Conservation (phyloP, 2,888 invertebrate genomes). For the Mycalesis mineus region DNA sequence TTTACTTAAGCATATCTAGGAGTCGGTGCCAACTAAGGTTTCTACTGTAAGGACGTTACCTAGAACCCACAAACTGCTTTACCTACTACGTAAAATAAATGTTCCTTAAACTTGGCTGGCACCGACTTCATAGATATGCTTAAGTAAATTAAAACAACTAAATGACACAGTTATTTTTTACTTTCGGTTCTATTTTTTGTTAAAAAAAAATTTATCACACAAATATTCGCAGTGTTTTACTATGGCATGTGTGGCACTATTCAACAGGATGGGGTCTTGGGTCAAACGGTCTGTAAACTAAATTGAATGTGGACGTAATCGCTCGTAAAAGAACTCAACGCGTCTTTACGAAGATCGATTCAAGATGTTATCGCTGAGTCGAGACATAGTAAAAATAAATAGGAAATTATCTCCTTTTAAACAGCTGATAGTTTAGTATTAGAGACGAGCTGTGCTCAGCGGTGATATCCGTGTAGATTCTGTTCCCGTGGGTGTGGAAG, state of each 20-base stretch:
- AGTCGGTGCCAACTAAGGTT: too few relatives aligned
- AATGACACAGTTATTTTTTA: too few relatives aligned
- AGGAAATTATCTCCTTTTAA: constrained; percentile 12
- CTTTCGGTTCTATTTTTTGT: too few relatives aligned
- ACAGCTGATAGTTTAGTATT: not conserved
- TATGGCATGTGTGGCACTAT: not conserved
- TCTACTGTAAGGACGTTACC: too few relatives aligned
- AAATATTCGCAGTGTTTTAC: not conserved
- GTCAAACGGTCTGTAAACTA: constrained; percentile 65
- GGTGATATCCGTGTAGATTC: too few relatives aligned
- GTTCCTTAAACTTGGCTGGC: too few relatives aligned
- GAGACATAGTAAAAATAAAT: constrained; percentile 11
- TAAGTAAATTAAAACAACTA: too few relatives aligned
- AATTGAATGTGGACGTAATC: constrained; percentile 71
- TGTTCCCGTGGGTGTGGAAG: not conserved
- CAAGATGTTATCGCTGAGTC: constrained; percentile 37
- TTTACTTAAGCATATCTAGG: too few relatives aligned
- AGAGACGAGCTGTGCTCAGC: too few relatives aligned
- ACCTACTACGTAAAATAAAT: too few relatives aligned
- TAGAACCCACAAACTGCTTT: too few relatives aligned
- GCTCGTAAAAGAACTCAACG: constrained; percentile 65
- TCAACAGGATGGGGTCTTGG: constrained; percentile 31
- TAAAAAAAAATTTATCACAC: not conserved
- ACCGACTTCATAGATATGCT: too few relatives aligned
- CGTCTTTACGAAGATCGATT: constrained; percentile 51